Conservation (phyloP, 2,797 vertebrate species). For the Eulemur rubriventer region DNA sequence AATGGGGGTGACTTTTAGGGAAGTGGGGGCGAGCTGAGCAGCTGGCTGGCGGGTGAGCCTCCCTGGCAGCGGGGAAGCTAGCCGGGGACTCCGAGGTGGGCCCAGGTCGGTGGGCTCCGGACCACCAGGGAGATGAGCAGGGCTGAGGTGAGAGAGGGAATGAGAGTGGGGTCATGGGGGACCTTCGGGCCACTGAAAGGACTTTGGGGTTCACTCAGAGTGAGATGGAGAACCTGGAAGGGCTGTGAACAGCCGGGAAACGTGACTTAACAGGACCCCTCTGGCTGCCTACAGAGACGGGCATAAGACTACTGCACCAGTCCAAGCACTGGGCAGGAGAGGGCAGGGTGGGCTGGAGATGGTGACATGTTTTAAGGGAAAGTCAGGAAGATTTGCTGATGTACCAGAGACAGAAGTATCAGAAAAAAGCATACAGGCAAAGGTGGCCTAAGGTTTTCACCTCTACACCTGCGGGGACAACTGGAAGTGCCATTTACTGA, state of each 20-base stretch:
- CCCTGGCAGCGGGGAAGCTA: not conserved
- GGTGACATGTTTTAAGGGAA: not conserved
- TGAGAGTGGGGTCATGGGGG: fast-evolving
- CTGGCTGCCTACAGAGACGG: not conserved
- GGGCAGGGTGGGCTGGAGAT: not conserved
- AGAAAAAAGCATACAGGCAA: not conserved
- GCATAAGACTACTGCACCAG: not conserved
- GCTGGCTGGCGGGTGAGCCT: not conserved
- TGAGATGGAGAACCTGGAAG: not conserved
- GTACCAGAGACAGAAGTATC: no score
- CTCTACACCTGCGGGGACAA: not conserved
- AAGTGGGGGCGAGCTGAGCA: not conserved
- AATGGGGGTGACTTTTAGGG: fast-evolving
- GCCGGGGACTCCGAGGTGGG: not conserved
- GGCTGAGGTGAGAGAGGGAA: not conserved
- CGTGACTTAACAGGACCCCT: not conserved
- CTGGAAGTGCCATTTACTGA: not conserved
- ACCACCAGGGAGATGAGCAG: fast-evolving
- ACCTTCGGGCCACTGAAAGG: not conserved
- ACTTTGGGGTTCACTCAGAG: not conserved
- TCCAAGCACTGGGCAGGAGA: not conserved
- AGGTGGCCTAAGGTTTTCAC: not conserved
- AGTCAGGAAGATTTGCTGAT: not conserved
- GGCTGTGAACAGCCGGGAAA: not conserved
- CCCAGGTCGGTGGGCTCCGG: not conserved